Evolutionary conservation across 2,888 invertebrate genomes (phyloP).

Genomic region (Drosophila rubida): DNA sequence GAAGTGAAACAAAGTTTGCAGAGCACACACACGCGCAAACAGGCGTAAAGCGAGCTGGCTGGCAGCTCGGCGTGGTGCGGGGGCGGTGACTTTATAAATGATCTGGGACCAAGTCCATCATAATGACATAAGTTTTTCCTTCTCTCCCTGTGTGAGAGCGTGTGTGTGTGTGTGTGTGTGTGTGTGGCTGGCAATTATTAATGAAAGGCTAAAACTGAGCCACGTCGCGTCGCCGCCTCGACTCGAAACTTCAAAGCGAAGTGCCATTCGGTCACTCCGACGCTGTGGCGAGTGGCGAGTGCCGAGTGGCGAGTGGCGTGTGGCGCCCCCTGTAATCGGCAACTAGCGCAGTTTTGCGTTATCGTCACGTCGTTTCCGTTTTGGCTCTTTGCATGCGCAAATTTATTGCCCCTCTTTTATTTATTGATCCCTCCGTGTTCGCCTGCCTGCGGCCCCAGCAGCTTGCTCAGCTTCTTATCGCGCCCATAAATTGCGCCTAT

Average conservation of each 20-base stretch:
- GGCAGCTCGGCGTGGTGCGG: conserved; percentile 6
- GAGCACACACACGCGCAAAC: conserved; percentile 24
- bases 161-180: conserved; percentile 6
- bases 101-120: conserved; percentile 59
- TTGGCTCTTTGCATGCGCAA: conserved; percentile 29
- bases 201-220: conserved; percentile 39
- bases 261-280: neutral
- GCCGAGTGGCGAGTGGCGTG: neutral
- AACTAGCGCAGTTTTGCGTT: conserved; percentile 36
- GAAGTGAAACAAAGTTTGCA: conserved; percentile 42
- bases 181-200: conserved; percentile 38
- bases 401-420: conserved; percentile 63
- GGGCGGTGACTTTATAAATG: conserved; percentile 56
- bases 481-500: conserved; percentile 20
- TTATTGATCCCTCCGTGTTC: conserved; percentile 50
- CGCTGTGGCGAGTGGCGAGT: neutral
- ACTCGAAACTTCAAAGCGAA: conserved; percentile 24
- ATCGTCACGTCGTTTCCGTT: conserved; percentile 27
- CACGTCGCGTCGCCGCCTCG: conserved; percentile 11
- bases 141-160: conserved; percentile 13
- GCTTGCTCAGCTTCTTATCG: conserved; percentile 27
- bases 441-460: neutral
- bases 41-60: neutral
- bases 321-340: conserved; percentile 2
- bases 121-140: conserved; percentile 65